Conservation (phyloP, 2,888 invertebrate species). For the Bombylius discolor region DNA sequence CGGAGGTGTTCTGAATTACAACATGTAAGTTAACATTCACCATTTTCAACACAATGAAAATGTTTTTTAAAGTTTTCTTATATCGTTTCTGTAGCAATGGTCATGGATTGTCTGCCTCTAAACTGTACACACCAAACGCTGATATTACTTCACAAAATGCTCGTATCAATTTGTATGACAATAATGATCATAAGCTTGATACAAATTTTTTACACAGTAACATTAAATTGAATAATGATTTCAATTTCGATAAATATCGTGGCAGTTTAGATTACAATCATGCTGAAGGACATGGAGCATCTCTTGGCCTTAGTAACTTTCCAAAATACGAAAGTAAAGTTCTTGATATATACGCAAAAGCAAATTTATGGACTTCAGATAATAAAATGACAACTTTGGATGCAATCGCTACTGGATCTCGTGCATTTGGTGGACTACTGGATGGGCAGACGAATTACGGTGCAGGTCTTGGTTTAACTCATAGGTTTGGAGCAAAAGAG, state of each 20-base stretch:
- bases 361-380: slow-evolving; percentile 23
- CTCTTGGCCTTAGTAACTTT: slow-evolving; percentile 20
- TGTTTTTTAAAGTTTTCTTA: too few relatives aligned
- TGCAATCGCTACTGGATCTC: slow-evolving; percentile 21
- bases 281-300: slow-evolving; percentile 21
- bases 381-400: slow-evolving; percentile 21
- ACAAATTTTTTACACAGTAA: slow-evolving; percentile 22
- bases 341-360: slow-evolving; percentile 19
- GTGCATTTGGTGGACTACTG: slow-evolving; percentile 21
- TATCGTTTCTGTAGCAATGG: slow-evolving; percentile 18
- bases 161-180: slow-evolving; percentile 21
- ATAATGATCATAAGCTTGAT: slow-evolving; percentile 16
- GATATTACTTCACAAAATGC: slow-evolving; percentile 17
- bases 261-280: slow-evolving; percentile 21
- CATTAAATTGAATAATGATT: slow-evolving; percentile 17
- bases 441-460: slow-evolving; percentile 17
- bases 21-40: slow-evolving; percentile 2
- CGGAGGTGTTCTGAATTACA: slow-evolving; percentile 3
- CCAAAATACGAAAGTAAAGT: slow-evolving; percentile 23
- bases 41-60: not conserved
- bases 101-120: slow-evolving; percentile 21
- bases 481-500: slow-evolving; percentile 19
- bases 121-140: slow-evolving; percentile 19
- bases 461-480: slow-evolving; percentile 17
- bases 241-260: slow-evolving; percentile 22